phyloP scores from a whole-genome alignment of 1,140 invertebrate species.

The Manduca sexta region DNA sequence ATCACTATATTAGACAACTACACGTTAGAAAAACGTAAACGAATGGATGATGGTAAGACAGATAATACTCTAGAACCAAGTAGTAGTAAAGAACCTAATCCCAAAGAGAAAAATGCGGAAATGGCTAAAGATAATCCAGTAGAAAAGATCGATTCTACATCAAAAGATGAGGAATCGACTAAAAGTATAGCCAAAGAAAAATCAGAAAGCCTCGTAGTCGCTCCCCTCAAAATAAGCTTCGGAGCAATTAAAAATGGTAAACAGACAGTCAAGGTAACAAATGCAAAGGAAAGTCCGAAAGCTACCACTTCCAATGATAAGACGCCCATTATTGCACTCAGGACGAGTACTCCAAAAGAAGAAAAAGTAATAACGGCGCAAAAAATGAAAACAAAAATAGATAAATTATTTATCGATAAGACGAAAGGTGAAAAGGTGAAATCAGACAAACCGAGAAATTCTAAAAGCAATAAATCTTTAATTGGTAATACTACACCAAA shows the following conservation, averaged over 20 bases:
- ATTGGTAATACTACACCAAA: slow-evolving; percentile 23
- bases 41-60: slow-evolving; percentile 15
- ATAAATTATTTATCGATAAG: slow-evolving; percentile 26
- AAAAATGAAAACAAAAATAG: slow-evolving; percentile 24
- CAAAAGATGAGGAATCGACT: neutral
- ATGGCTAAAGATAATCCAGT: neutral
- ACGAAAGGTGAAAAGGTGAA: slow-evolving; percentile 26
- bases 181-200: slow-evolving; percentile 11
- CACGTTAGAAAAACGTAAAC: slow-evolving; percentile 36
- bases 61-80: slow-evolving; percentile 9
- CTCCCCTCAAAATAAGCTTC: slow-evolving; percentile 33
- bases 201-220: slow-evolving; percentile 15
- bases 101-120: slow-evolving; percentile 6
- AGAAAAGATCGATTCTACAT: slow-evolving; percentile 1
- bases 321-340: neutral
- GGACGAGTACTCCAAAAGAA: slow-evolving; percentile 13
- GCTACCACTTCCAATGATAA: slow-evolving; percentile 5
- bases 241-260: slow-evolving; percentile 29
- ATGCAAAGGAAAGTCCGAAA: slow-evolving; percentile 12
- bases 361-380: slow-evolving; percentile 21
- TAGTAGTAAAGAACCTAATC: slow-evolving; percentile 11
- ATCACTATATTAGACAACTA: slow-evolving; percentile 37
- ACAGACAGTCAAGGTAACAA: slow-evolving; percentile 7
- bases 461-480: slow-evolving; percentile 34
- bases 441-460: slow-evolving; percentile 32